Evolutionary conservation across 2,797 vertebrate species (phyloP).

Genomic region (Xenops minutus): DNA sequence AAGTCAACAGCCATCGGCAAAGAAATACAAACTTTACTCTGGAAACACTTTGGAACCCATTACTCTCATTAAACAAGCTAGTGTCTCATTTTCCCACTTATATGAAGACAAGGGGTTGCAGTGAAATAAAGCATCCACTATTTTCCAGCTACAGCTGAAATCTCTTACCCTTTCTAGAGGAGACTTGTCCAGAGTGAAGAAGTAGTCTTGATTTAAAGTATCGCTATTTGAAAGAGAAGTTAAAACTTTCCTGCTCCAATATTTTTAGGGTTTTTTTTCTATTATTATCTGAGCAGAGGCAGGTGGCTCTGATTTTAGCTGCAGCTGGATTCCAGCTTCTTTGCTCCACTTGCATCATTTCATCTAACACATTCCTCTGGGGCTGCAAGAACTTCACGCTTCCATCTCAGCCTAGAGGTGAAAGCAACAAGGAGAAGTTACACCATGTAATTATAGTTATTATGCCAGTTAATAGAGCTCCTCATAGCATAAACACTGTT

Average conservation of each 20-base stretch:
- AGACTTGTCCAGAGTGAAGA: neutral
- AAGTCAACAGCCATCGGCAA: neutral
- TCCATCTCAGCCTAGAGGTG: constrained; percentile 54
- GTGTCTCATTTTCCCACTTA: neutral
- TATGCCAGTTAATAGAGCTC: constrained; percentile 42
- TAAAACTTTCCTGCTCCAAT: neutral
- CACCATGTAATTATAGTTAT: constrained; percentile 61
- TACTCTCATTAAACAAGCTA: neutral
- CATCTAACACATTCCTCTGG: constrained; percentile 28
- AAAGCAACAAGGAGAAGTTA: constrained; percentile 30
- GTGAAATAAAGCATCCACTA: neutral
- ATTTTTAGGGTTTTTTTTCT: neutral
- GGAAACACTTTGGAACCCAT: neutral
- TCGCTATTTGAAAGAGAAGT: neutral
- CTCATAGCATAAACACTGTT: constrained; percentile 19
- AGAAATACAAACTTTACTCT: neutral
- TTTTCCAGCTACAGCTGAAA: neutral
- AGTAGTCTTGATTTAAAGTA: neutral
- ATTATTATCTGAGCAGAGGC: neutral
- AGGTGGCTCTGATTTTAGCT: constrained; percentile 4
- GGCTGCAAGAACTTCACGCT: neutral
- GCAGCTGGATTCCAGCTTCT: constrained; percentile 7
- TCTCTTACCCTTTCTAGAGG: neutral
- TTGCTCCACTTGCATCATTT: constrained; percentile 20
- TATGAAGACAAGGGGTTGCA: neutral